These are phyloP conservation scores for Drosophila multiciliata DNA, from an alignment of 2,888 invertebrate species.

Conservation along the genomic window DNA sequence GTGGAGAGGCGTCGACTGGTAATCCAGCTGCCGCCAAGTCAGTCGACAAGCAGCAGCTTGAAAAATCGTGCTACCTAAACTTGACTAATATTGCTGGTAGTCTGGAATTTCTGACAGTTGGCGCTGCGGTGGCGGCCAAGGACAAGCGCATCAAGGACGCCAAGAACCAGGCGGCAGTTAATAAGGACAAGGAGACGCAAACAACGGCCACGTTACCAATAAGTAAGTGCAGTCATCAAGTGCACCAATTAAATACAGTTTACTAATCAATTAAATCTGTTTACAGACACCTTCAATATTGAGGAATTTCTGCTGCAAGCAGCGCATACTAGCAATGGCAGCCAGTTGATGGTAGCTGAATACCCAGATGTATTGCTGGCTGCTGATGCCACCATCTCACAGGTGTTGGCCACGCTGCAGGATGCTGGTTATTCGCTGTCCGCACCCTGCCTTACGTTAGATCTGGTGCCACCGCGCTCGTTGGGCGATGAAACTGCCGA, in stretches of 20 bases:
- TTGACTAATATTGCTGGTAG: constrained; percentile 83
- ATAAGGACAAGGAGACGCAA: constrained; percentile 81
- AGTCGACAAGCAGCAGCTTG: constrained; percentile 55
- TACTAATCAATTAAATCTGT: constrained; percentile 1
- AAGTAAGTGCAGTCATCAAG: background rate
- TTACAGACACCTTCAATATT: constrained; percentile 79
- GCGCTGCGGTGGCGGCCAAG: constrained; percentile 94
- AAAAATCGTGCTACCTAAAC: constrained; percentile 73
- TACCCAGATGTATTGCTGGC: constrained; percentile 86
- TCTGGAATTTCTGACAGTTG: constrained; percentile 89
- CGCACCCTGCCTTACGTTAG: constrained; percentile 85
- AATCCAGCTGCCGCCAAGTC: constrained; percentile 38
- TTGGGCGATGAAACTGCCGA: constrained; percentile 48
- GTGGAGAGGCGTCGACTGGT: constrained; percentile 51
- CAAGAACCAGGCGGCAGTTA: constrained; percentile 87
- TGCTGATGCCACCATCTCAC: constrained; percentile 87
- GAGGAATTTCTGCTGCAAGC: constrained; percentile 81
- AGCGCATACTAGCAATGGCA: constrained; percentile 80
- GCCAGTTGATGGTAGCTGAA: constrained; percentile 85
- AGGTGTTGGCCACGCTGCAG: constrained; percentile 87
- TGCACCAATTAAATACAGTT: background rate
- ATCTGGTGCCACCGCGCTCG: constrained; percentile 71
- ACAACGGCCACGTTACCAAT: constrained; percentile 54
- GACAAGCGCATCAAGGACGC: constrained; percentile 95
- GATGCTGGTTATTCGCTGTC: constrained; percentile 86